Percentiles rank a stretch among this genome's conserved stretches.
phyloP scores from a whole-genome alignment of 1,140 invertebrate genomes.

The Temnothorax nylanderi region DNA sequence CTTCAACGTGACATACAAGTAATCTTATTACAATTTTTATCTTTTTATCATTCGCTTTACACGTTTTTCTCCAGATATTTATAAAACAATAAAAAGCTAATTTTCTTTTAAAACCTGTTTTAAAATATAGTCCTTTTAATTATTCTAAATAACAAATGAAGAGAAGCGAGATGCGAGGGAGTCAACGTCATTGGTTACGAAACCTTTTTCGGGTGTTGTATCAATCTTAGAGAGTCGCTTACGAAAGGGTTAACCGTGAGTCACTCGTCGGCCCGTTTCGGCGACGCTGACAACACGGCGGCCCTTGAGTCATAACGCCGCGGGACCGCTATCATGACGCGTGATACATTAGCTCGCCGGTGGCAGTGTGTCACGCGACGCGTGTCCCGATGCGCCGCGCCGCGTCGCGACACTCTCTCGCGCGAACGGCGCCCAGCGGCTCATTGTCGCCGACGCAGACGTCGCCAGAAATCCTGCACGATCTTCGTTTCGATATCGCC shows the following conservation, averaged over 20 bases:
- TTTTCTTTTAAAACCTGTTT: background rate
- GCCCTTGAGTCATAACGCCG: slow-evolving; percentile 64
- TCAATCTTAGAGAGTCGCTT: slow-evolving; percentile 8
- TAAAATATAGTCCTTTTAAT: background rate
- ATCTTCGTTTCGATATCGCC: slow-evolving; percentile 50
- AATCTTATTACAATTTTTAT: background rate
- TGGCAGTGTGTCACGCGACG: slow-evolving; percentile 75
- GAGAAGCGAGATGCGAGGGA: background rate
- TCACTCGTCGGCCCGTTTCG: slow-evolving; percentile 47
- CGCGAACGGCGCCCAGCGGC: slow-evolving; percentile 44
- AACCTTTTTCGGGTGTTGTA: background rate
- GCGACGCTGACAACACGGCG: slow-evolving; percentile 19
- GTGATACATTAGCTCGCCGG: slow-evolving; percentile 64
- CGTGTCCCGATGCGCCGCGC: slow-evolving; percentile 34
- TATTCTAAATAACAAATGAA: background rate
- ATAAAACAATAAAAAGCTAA: background rate
- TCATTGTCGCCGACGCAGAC: slow-evolving; percentile 55
- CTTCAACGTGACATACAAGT: background rate
- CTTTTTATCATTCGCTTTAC: background rate
- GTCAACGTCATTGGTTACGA: background rate
- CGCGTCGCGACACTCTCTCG: slow-evolving; percentile 63
- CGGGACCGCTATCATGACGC: slow-evolving; percentile 44
- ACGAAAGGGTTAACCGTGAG: slow-evolving; percentile 49
- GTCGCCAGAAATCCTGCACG: slow-evolving; percentile 45
- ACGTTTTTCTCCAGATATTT: background rate